Evolutionary conservation across 2,113 vertebrate species (phyloP).

Genomic region (Phylloscopus trochiloides): DNA sequence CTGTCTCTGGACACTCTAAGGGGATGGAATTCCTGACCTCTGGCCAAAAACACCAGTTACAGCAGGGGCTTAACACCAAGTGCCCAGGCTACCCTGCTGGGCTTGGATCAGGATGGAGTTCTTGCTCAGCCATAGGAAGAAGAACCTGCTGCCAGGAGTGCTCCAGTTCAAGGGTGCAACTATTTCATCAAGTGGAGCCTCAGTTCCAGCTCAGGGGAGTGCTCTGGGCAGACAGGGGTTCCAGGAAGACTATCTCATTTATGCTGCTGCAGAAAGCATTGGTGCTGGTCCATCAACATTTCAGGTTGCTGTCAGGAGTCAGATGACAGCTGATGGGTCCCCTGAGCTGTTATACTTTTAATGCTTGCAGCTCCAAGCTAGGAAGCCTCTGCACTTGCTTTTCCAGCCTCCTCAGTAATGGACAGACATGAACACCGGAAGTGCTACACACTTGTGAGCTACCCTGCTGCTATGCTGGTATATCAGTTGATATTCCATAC

Average conservation of each 20-base stretch:
- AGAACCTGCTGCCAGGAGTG: neutral
- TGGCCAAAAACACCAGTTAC: neutral
- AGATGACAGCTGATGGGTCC: neutral
- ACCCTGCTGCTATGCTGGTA: neutral
- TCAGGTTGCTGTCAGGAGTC: neutral
- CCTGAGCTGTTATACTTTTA: neutral
- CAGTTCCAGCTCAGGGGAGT: neutral
- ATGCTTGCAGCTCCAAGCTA: neutral
- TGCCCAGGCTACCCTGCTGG: neutral
- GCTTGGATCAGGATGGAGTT: neutral
- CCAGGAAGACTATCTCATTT: neutral
- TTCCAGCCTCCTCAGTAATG: neutral
- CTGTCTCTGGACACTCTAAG: neutral
- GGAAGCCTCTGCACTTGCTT: neutral
- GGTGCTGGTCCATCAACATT: neutral
- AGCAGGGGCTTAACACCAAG: neutral
- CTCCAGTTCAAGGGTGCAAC: neutral
- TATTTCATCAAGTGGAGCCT: neutral
- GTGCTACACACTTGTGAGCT: fast-evolving
- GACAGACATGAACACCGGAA: neutral
- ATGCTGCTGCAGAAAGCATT: neutral
- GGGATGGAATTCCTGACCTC: neutral
- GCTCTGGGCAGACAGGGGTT: neutral
- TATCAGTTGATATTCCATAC: neutral
- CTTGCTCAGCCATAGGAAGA: neutral